Base-by-base conservation (phyloP, 2,888 invertebrate genomes). In the Fissipunctia ypsillon region DNA sequence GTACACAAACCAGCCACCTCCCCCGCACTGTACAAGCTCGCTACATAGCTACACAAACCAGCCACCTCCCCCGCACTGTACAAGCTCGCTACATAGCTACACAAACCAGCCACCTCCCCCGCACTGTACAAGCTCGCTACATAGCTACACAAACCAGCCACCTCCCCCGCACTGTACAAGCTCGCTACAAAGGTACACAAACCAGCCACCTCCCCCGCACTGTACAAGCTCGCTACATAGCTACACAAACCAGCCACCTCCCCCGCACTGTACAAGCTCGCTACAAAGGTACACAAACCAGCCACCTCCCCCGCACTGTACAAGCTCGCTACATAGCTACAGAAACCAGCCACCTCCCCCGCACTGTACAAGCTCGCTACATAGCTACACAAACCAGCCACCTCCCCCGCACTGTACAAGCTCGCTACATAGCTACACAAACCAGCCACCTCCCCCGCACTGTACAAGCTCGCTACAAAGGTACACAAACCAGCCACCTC, bases 111-210 rank as follows among this genome's bases (percentile, higher is more conserved):
- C 61, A 12, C 35, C 48, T 61, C 45, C 28, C 54, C 66, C 52
- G 31, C 56, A 68, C 68, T 76, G 70, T n/a, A 54, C 64, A 59
- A 48, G 54, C 78, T 61, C 68, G 59, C 65, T 72, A 78, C 83
- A 83, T 82, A 83, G 74, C n/a, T n/a, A n/a, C n/a, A n/a, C n/a
- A n/a, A n/a, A n/a, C 56, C 31, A 74, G 76, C 14, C 61, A 12
- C 35, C 48, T 61, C 45, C 28, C 54, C 66, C 52, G 31, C 56
- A 68, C 68, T 76, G 70, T n/a, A 54, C 64, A 59, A 48, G 54
- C 78, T 61, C 68, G 59, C 65, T 72, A 78, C 83, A 83, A 83
- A 83, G 74, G 82, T 81, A 73, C n/a, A n/a, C n/a, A n/a, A n/a
- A n/a, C 56, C 31, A 74, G 76, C 14, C 61, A 12, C 35, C 48